A percentile compares a stretch with the other conserved stretches of the same genome.
Evolutionary conservation across 1,140 invertebrate species (phyloP).

Genomic region (Temnothorax longispinosus): DNA sequence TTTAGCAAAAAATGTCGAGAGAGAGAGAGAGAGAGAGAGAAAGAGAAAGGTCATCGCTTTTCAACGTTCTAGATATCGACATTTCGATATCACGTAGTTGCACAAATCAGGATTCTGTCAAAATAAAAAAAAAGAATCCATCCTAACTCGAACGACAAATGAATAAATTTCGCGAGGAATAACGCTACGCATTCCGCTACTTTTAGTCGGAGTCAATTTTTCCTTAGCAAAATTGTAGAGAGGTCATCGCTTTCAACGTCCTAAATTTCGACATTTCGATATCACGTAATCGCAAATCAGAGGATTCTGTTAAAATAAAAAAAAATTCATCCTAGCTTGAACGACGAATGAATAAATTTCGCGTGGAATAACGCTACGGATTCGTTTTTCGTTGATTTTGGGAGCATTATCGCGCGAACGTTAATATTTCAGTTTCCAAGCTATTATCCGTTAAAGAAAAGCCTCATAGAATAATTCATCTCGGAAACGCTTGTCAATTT

Average conservation of each 20-base stretch:
- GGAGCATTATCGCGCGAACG: neutral
- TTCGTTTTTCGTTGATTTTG: neutral
- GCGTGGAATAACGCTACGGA: neutral
- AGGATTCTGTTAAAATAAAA: too few species aligned
- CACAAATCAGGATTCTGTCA: neutral
- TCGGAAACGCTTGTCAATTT: neutral
- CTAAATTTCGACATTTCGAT: neutral
- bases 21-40: too few species aligned
- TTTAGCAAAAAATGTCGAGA: constrained; percentile 1
- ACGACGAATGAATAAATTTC: neutral
- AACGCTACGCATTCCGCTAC: neutral
- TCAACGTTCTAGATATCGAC: neutral
- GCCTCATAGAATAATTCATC: constrained; percentile 7
- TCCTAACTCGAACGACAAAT: too few species aligned
- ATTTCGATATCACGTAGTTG: neutral
- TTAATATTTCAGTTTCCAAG: neutral
- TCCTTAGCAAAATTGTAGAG: too few species aligned
- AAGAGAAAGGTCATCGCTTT: neutral
- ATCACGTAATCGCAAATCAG: neutral
- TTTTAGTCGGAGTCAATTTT: too few species aligned
- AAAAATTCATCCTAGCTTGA: neutral
- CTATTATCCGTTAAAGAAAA: neutral
- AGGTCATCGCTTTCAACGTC: neutral
- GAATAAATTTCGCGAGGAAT: neutral
- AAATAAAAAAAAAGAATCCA: neutral